Percentiles rank a stretch among this genome's conserved stretches.
These are phyloP conservation scores for Oryzaephilus surinamensis DNA, from an alignment of 1,140 invertebrate genomes.

Conservation along the genomic window DNA sequence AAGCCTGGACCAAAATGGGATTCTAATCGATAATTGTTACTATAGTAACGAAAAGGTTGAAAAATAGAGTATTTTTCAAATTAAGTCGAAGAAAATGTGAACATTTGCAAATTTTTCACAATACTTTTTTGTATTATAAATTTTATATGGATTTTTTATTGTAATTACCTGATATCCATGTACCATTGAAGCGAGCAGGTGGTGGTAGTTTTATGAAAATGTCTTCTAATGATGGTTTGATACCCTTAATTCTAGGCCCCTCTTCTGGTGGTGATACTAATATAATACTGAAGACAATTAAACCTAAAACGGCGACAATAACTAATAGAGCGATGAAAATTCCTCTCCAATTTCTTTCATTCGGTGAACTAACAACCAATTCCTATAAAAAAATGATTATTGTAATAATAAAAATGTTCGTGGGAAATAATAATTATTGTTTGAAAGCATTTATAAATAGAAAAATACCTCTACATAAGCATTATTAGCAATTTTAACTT, in stretches of 20 bases:
- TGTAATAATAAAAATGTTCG: conserved; percentile 1
- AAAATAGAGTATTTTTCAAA: too few species aligned
- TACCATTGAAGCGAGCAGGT: conserved; percentile 57
- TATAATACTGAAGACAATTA: conserved; percentile 79
- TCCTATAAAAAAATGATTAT: conserved; percentile 46
- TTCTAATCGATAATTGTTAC: too few species aligned
- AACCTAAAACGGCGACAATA: conserved; percentile 71
- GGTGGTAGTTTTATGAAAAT: conserved; percentile 52
- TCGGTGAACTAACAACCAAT: conserved; percentile 66
- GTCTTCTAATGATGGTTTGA: conserved; percentile 54
- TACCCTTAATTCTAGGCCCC: conserved; percentile 52
- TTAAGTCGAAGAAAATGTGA: too few species aligned
- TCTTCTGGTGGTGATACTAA: conserved; percentile 67
- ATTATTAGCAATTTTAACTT: conserved; percentile 27
- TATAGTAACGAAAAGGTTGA: too few species aligned
- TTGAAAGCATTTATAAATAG: background rate
- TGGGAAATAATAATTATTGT: conserved; percentile 6
- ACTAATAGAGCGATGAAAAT: conserved; percentile 82
- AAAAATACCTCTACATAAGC: conserved; percentile 31
- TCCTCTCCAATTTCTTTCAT: conserved; percentile 79
- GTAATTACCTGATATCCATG: conserved; percentile 69
- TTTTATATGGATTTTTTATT: too few species aligned
- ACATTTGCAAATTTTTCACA: too few species aligned
- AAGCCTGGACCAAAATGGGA: too few species aligned
- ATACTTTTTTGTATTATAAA: too few species aligned